Conservation (phyloP, 2,797 vertebrate species). For the Sebastes umbrosus region DNA sequence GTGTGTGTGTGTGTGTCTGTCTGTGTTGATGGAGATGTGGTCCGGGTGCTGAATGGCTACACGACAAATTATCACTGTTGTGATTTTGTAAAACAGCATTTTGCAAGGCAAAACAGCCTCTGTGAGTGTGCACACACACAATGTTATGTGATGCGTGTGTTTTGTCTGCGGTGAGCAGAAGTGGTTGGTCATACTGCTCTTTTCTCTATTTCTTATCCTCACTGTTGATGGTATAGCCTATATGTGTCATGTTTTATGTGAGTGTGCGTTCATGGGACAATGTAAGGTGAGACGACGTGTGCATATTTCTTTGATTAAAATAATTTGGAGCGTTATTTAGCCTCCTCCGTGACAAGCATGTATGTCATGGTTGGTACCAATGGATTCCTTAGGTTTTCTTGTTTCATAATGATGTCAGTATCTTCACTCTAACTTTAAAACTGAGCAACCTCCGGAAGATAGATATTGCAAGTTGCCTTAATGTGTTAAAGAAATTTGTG, state of each 20-base stretch:
- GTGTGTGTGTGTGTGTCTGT: neutral
- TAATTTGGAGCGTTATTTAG: too few species aligned
- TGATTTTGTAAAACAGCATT: conserved; percentile 36
- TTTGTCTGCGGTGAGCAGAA: neutral
- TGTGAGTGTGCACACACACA: conserved; percentile 1
- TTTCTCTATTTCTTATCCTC: neutral
- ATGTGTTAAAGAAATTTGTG: too few species aligned
- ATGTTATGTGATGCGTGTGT: neutral
- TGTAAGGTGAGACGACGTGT: neutral
- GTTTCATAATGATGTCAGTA: too few species aligned
- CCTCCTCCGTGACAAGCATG: too few species aligned
- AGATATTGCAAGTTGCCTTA: too few species aligned
- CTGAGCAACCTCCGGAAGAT: too few species aligned
- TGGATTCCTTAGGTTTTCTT: neutral
- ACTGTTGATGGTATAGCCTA: neutral
- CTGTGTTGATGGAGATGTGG: neutral
- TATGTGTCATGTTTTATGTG: neutral
- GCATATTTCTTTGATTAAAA: neutral
- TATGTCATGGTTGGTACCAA: too few species aligned
- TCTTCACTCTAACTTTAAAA: too few species aligned
- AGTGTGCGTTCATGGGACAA: neutral
- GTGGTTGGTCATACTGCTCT: neutral
- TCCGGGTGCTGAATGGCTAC: neutral
- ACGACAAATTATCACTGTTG: neutral
- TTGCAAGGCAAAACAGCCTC: conserved; percentile 69